phyloP scores from a whole-genome alignment of 2,888 invertebrate species.

The Lapara coniferarum region DNA sequence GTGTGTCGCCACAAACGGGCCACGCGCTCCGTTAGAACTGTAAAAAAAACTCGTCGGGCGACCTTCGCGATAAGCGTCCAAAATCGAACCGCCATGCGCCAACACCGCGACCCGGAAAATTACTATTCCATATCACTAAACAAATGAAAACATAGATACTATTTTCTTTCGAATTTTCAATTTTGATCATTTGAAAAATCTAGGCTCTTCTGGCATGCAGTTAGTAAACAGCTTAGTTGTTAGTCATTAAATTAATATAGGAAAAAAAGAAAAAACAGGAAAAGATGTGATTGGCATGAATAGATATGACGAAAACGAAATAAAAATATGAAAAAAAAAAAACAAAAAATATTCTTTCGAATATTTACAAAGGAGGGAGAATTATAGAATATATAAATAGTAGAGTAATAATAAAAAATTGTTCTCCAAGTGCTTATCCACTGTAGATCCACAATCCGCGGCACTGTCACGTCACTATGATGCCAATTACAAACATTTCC shows the following conservation, averaged over 20 bases:
- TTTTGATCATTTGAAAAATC: neutral
- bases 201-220: slow-evolving; percentile 53
- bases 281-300: slow-evolving; percentile 81
- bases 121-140: slow-evolving; percentile 52
- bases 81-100: slow-evolving; percentile 61
- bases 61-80: slow-evolving; percentile 75
- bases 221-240: slow-evolving; percentile 60
- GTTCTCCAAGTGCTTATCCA: slow-evolving; percentile 69
- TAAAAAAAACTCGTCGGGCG: slow-evolving; percentile 78
- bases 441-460: slow-evolving; percentile 67
- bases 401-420: slow-evolving; percentile 54
- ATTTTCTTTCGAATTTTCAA: neutral
- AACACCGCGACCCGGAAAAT: slow-evolving; percentile 48
- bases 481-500: slow-evolving; percentile 81
- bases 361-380: slow-evolving; percentile 69
- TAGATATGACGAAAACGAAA: slow-evolving; percentile 56
- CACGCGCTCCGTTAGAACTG: slow-evolving; percentile 78
- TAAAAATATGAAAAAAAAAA: slow-evolving; percentile 18
- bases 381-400: slow-evolving; percentile 42
- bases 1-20: slow-evolving; percentile 52
- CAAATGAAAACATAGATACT: slow-evolving; percentile 33
- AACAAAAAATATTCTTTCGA: slow-evolving; percentile 62
- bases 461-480: slow-evolving; percentile 79
- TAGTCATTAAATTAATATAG: slow-evolving; percentile 44
- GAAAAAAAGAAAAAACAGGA: slow-evolving; percentile 54